Conservation (phyloP, 2,888 invertebrate genomes). For the Drosophila sordidapex region DNA sequence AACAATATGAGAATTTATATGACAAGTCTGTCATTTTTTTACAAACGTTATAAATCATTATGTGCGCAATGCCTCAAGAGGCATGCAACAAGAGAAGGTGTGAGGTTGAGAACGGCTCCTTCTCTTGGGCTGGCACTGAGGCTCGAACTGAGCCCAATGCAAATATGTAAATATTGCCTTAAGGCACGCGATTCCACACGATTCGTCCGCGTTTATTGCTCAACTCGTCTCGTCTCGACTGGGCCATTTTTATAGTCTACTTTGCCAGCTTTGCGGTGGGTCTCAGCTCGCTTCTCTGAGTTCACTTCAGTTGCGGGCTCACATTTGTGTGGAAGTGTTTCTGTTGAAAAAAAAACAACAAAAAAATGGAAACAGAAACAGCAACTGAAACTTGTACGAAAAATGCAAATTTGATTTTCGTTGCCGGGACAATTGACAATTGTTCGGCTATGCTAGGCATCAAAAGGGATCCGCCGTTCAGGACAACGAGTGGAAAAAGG, state of each 20-base stretch:
- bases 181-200: constrained; percentile 70
- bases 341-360: constrained; percentile 30
- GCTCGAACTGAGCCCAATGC: constrained; percentile 31
- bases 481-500: constrained; percentile 57
- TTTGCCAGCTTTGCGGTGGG: constrained; percentile 68
- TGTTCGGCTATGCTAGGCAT: constrained; percentile 54
- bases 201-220: constrained; percentile 49
- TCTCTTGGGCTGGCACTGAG: constrained; percentile 2
- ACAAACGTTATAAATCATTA: constrained; percentile 78
- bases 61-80: constrained; percentile 43
- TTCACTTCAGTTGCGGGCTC: constrained; percentile 7
- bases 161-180: constrained; percentile 73
- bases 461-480: constrained; percentile 59
- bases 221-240: constrained; percentile 50
- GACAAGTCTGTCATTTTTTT: constrained; percentile 81
- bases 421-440: constrained; percentile 47
- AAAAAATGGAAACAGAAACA: constrained; percentile 42
- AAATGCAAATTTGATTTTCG: constrained; percentile 67
- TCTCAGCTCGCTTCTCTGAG: constrained; percentile 27
- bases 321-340: constrained; percentile 46
- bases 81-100: constrained; percentile 47
- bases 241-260: constrained; percentile 59
- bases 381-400: constrained; percentile 58
- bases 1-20: constrained; percentile 80
- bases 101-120: constrained; percentile 46